Conservation (phyloP, 1,140 invertebrate genomes). For the Drosophila parvula region DNA sequence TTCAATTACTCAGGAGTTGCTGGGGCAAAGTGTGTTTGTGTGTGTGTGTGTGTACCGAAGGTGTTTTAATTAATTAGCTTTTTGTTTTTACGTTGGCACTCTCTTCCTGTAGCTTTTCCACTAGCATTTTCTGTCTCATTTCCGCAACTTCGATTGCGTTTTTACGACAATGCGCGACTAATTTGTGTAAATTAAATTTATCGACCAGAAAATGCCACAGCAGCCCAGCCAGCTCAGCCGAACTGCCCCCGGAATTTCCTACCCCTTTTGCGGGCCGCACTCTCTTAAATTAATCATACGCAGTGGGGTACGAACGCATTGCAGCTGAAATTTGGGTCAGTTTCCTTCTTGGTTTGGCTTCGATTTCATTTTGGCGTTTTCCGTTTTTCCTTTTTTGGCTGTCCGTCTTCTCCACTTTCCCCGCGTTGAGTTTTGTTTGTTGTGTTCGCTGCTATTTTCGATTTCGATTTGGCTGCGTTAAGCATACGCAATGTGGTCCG, state of each 20-base stretch:
- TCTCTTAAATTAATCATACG: constrained; percentile 79
- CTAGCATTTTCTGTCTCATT: constrained; percentile 33
- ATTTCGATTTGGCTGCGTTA: constrained; percentile 67
- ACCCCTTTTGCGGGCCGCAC: constrained; percentile 3
- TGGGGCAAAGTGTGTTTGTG: constrained; percentile 3
- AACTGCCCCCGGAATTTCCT: background rate
- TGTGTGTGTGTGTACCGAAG: constrained; percentile 37
- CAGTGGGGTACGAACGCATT: constrained; percentile 45
- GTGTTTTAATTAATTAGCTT: constrained; percentile 83
- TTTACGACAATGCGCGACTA: constrained; percentile 80
- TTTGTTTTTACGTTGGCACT: constrained; percentile 76
- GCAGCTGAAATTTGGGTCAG: constrained; percentile 59
- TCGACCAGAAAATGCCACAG: constrained; percentile 78
- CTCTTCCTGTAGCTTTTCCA: constrained; percentile 29
- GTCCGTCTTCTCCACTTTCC: background rate
- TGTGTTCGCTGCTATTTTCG: constrained; percentile 19
- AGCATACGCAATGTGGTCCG: constrained; percentile 72
- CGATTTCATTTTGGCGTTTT: constrained; percentile 33
- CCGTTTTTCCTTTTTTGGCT: background rate
- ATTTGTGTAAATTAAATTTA: constrained; percentile 83
- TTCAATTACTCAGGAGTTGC: constrained; percentile 23
- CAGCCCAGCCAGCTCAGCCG: constrained; percentile 46
- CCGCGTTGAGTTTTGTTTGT: constrained; percentile 1
- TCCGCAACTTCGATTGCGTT: constrained; percentile 65
- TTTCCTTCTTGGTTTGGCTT: constrained; percentile 20